phyloP scores from a whole-genome alignment of 2,113 vertebrate species.

The Lagopus muta region DNA sequence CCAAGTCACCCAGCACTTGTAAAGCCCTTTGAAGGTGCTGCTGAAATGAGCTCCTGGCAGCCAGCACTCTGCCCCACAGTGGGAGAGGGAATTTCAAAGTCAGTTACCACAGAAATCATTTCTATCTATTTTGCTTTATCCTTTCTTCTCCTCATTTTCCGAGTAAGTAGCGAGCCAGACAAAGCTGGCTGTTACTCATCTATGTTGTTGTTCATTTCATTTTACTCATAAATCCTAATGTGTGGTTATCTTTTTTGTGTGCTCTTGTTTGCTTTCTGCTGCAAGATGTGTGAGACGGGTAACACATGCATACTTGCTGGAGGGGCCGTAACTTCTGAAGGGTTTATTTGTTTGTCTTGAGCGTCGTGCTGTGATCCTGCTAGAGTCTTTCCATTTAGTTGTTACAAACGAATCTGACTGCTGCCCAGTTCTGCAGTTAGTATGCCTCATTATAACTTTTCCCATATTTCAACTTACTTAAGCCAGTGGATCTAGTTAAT shows the following conservation, averaged over 20 bases:
- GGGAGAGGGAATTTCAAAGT: conserved; percentile 27
- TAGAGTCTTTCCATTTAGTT: background rate
- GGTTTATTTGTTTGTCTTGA: background rate
- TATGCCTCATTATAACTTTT: background rate
- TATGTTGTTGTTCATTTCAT: background rate
- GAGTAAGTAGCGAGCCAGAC: background rate
- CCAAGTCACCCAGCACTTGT: background rate
- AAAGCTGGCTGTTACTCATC: conserved; percentile 3
- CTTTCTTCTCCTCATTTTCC: conserved; percentile 4
- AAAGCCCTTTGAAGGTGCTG: conserved; percentile 9
- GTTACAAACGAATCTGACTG: background rate
- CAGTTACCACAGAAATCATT: background rate
- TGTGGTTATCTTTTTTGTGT: background rate
- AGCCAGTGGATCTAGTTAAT: background rate
- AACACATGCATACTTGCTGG: background rate
- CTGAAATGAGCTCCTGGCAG: background rate
- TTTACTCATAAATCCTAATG: background rate
- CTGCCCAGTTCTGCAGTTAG: background rate
- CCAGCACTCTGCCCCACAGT: background rate
- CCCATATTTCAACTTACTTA: background rate
- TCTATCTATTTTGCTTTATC: background rate
- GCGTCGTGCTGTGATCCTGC: background rate
- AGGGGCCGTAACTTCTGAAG: background rate
- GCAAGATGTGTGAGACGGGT: background rate
- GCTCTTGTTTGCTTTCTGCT: background rate